Evolutionary conservation across 2,113 vertebrate species (phyloP).

Genomic region (Cyprinodon variegatus): DNA sequence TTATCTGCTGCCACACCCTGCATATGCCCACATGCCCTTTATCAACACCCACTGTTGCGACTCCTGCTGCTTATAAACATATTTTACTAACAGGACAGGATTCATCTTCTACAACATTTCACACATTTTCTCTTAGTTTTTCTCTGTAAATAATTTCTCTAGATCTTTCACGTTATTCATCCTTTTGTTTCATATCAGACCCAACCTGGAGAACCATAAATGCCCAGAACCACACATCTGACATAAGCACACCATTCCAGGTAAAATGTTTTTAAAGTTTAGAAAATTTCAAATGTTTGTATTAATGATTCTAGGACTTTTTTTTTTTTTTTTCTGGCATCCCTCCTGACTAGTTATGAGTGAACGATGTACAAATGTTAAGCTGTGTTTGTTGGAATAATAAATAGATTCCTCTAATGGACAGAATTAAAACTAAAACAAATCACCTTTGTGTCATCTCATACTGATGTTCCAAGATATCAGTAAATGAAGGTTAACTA

Average conservation of each 20-base stretch:
- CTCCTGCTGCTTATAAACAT: not conserved
- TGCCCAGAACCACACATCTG: not conserved
- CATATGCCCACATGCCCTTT: not conserved
- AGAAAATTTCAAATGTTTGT: not conserved
- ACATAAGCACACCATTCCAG: too few relatives aligned
- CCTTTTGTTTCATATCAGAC: not conserved
- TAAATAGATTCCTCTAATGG: too few relatives aligned
- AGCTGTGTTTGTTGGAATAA: too few relatives aligned
- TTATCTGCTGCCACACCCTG: not conserved
- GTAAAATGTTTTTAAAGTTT: not conserved
- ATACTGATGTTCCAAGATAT: too few relatives aligned
- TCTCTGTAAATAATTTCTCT: not conserved
- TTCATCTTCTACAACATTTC: not conserved
- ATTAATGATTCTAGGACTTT: not conserved
- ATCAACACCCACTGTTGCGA: not conserved
- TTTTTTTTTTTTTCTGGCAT: not conserved
- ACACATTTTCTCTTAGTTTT: not conserved
- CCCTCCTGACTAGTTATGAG: not conserved
- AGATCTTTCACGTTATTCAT: not conserved
- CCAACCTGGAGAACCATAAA: not conserved
- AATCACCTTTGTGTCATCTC: too few relatives aligned
- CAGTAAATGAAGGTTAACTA: too few relatives aligned
- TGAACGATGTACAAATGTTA: too few relatives aligned
- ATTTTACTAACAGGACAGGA: not conserved
- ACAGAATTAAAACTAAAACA: too few relatives aligned